A percentile compares a stretch with the other conserved stretches of the same genome.
These are phyloP conservation scores for Enteromius mattozi DNA, from an alignment of 2,797 vertebrate species.

Conservation along the genomic window DNA sequence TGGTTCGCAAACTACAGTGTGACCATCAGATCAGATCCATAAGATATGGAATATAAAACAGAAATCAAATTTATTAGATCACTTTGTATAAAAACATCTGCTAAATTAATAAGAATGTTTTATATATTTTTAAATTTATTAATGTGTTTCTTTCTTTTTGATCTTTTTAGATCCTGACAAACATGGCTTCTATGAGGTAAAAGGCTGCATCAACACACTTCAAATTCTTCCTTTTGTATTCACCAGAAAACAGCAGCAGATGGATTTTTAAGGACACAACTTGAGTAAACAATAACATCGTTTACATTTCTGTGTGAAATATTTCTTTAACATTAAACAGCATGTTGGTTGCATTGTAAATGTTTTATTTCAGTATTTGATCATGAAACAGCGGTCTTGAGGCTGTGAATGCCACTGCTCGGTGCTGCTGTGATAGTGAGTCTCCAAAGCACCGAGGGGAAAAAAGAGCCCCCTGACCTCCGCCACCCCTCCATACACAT, in stretches of 20 bases:
- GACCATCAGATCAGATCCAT: neutral
- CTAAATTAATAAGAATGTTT: neutral
- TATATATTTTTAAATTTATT: neutral
- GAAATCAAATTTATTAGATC: neutral
- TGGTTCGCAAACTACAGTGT: too few species aligned
- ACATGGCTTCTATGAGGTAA: neutral
- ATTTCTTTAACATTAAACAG: neutral
- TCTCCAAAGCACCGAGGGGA: slow-evolving; percentile 34
- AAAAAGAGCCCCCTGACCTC: slow-evolving; percentile 47
- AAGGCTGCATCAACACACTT: neutral
- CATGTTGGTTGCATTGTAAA: neutral
- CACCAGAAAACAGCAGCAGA: neutral
- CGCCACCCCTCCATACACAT: slow-evolving; percentile 47
- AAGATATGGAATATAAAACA: neutral
- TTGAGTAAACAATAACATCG: neutral
- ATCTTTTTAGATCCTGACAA: neutral
- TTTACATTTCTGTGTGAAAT: neutral
- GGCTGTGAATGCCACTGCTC: neutral
- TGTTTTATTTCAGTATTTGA: slow-evolving; percentile 14
- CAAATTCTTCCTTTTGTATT: neutral
- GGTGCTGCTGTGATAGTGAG: slow-evolving; percentile 21
- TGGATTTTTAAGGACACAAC: neutral
- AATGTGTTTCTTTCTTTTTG: neutral
- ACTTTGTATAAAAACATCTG: neutral
- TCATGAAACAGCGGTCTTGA: slow-evolving; percentile 2